Evolutionary conservation across 2,113 vertebrate genomes (phyloP).

Genomic region (Junco hyemalis): DNA sequence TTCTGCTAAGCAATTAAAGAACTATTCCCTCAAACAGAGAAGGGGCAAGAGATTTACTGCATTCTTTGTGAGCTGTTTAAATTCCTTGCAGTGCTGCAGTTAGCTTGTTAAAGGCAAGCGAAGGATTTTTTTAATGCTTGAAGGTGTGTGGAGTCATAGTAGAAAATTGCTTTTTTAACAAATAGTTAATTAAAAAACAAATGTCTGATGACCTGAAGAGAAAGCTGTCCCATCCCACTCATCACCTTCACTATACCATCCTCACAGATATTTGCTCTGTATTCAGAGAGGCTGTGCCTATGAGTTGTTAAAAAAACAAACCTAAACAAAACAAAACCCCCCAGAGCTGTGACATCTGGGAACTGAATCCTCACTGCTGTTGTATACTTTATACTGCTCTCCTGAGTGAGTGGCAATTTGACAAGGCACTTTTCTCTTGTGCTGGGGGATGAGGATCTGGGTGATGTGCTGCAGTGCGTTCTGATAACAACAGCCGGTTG

Average conservation of each 20-base stretch:
- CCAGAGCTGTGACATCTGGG: background rate
- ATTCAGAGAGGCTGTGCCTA: background rate
- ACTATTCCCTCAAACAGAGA: background rate
- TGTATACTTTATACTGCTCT: background rate
- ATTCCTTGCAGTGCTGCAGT: slow-evolving; percentile 6
- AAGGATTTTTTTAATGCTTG: background rate
- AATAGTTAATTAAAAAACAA: background rate
- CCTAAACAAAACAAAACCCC: background rate
- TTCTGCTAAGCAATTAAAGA: slow-evolving; percentile 1
- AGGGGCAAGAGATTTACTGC: slow-evolving; percentile 2
- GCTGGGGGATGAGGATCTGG: background rate
- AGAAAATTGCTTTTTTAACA: background rate
- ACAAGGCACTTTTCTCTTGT: background rate
- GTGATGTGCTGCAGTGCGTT: background rate
- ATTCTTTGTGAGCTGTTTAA: slow-evolving; percentile 28
- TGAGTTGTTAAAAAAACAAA: background rate
- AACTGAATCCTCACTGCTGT: background rate
- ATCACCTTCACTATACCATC: background rate
- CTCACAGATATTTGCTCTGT: background rate
- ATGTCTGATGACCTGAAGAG: background rate
- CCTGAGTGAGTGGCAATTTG: background rate
- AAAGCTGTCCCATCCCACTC: background rate
- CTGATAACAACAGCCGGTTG: background rate
- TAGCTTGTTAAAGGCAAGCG: background rate
- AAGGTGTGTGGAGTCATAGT: background rate